These are phyloP conservation scores for Rotaria sp. DNA, from an alignment of 2,888 invertebrate species.

Conservation along the genomic window DNA sequence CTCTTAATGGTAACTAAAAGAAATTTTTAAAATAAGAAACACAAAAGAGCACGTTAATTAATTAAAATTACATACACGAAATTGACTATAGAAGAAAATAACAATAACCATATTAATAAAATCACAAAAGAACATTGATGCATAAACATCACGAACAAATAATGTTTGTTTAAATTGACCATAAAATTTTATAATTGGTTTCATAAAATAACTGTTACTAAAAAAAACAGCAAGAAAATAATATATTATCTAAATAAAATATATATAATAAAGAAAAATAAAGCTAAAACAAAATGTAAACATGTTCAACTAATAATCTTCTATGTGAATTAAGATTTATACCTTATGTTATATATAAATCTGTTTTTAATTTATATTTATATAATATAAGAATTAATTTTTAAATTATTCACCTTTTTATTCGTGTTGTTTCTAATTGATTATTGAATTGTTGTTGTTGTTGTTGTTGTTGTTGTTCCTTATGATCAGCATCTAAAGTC, in stretches of 20 bases:
- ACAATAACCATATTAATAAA: constrained; percentile 92
- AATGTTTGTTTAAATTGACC: constrained; percentile 20
- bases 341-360: not conserved
- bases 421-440: not conserved
- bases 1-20: not conserved
- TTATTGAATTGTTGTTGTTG: not conserved
- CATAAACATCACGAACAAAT: constrained; percentile 79
- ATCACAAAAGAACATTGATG: constrained; percentile 95
- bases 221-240: not conserved
- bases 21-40: not conserved
- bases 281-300: not conserved
- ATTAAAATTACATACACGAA: constrained; percentile 62
- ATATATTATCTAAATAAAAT: not conserved
- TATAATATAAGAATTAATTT: not conserved
- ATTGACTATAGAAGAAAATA: constrained; percentile 88
- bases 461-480: not conserved
- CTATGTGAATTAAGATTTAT: not conserved
- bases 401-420: not conserved
- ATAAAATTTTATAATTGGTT: constrained; percentile 6
- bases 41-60: not conserved
- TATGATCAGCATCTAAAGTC: not conserved
- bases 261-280: not conserved
- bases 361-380: not conserved
- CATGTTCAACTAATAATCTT: not conserved
- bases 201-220: not conserved